Base-by-base conservation (phyloP, 1,140 invertebrate species). In the Drosophila mojavensis region DNA sequence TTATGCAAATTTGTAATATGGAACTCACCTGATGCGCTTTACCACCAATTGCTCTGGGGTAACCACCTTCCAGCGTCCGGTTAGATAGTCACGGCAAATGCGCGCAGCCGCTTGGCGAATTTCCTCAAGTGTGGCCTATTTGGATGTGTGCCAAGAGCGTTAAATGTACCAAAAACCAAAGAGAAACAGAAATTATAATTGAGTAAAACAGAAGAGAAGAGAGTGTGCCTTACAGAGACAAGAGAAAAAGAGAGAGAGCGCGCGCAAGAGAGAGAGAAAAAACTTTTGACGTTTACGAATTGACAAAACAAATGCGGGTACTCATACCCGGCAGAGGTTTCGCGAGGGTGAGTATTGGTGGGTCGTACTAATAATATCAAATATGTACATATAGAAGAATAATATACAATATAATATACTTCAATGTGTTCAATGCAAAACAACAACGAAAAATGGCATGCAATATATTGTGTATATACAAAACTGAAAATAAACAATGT, bases 81-180 rank as follows among this genome's bases (percentile, higher is more conserved):
- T 95, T 36, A 98, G 94, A 92, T 97, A 98, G 92, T 97, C 96
- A 73, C 96, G 94, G 93, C 97, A 98, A 81, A 98, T 97, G 77
- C 95, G 94, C 5, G 96, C 95, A n/a, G 97, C 97, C 75, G 96
- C 95, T 73, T 96, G 94, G 48, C 95, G 93, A 95, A 97, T 97
- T 91, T 97, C 96, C 26, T 94, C 93, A 60, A 85, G 78, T 54
- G 92, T 89, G 63, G 91, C 91, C 92, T 92, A 61, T 55, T 68
- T 56, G 62, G 50, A 28, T 53, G 53, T 7, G 24, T 48, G 36
- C 13, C 33, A 28, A 54, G 30, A 48, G 15, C 28, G 30, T 6
- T 7, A 36, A 55, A 13, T 9, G 10, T n/a, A 50, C 17, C 5
- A 2, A 20, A 47, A 60, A 53, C 61, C 1, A 39, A 20, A 64